Percentiles rank a stretch among this genome's conserved stretches.
Evolutionary conservation across 1,140 invertebrate species (phyloP).

Genomic region (Dendroctonus valens): DNA sequence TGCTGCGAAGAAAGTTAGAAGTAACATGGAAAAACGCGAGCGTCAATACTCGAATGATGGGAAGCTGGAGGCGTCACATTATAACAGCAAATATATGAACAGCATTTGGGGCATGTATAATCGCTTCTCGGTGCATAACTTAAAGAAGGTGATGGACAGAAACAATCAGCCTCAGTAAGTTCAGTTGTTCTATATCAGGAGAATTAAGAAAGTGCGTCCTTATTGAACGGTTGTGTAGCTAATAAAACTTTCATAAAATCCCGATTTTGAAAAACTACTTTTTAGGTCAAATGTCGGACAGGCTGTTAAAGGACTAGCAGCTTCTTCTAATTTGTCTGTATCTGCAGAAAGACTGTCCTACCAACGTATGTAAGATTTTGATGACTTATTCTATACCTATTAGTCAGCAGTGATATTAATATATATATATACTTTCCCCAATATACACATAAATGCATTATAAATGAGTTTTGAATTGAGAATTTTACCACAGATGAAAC

Average conservation of each 20-base stretch:
- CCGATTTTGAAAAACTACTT: slow-evolving; percentile 1
- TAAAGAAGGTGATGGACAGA: slow-evolving; percentile 73
- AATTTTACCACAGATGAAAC: too few species aligned
- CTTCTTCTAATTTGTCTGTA: slow-evolving; percentile 11
- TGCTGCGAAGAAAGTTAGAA: slow-evolving; percentile 56
- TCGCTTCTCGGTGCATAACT: slow-evolving; percentile 79
- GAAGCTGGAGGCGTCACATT: slow-evolving; percentile 62
- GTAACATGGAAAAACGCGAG: slow-evolving; percentile 50
- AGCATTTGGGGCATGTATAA: slow-evolving; percentile 89
- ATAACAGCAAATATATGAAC: slow-evolving; percentile 85
- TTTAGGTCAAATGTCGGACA: slow-evolving; percentile 19
- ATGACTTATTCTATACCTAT: background rate
- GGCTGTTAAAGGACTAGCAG: slow-evolving; percentile 18
- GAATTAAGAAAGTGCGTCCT: too few species aligned
- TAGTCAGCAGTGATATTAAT: too few species aligned
- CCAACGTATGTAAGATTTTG: slow-evolving; percentile 6
- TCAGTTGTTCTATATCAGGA: too few species aligned
- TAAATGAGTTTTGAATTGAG: too few species aligned
- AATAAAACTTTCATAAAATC: background rate
- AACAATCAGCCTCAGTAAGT: slow-evolving; percentile 33
- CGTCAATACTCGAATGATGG: slow-evolving; percentile 44
- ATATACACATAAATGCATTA: too few species aligned
- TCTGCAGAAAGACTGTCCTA: slow-evolving; percentile 26
- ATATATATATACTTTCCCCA: too few species aligned
- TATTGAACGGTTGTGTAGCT: too few species aligned